These are phyloP conservation scores for Gymnocheta viridis DNA, from an alignment of 2,888 invertebrate species.

Conservation along the genomic window DNA sequence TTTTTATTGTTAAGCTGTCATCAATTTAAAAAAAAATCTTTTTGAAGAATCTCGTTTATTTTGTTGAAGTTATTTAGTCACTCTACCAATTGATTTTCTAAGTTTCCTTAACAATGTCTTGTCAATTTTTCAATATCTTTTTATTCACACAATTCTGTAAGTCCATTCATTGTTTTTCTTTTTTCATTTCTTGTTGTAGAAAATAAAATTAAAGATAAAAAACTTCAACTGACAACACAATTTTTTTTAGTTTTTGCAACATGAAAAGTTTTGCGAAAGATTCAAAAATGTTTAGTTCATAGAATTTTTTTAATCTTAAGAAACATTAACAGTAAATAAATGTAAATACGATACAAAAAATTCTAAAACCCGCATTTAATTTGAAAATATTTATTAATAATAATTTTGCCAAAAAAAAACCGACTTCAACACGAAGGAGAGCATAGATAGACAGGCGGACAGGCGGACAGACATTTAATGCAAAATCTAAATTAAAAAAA, in stretches of 20 bases:
- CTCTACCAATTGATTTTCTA: background rate
- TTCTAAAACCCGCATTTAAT: too few species aligned
- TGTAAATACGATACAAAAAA: too few species aligned
- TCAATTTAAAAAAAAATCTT: too few species aligned
- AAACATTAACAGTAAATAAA: background rate
- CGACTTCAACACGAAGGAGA: too few species aligned
- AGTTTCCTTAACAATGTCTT: background rate
- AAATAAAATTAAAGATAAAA: background rate
- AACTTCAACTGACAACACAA: background rate
- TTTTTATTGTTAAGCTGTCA: too few species aligned
- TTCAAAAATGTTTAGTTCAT: too few species aligned
- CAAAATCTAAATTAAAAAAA: too few species aligned
- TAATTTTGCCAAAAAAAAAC: too few species aligned
- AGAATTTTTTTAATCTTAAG: background rate
- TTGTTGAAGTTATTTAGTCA: background rate
- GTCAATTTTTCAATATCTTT: background rate
- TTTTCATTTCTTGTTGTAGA: background rate
- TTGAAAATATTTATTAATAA: too few species aligned
- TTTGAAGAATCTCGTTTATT: background rate
- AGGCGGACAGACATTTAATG: too few species aligned
- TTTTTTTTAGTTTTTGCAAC: background rate
- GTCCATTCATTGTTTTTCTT: too few species aligned
- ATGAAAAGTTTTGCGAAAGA: background rate
- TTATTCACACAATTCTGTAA: background rate
- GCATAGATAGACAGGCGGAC: too few species aligned